phyloP scores from a whole-genome alignment of 2,888 invertebrate genomes.

The Seira musarum region DNA sequence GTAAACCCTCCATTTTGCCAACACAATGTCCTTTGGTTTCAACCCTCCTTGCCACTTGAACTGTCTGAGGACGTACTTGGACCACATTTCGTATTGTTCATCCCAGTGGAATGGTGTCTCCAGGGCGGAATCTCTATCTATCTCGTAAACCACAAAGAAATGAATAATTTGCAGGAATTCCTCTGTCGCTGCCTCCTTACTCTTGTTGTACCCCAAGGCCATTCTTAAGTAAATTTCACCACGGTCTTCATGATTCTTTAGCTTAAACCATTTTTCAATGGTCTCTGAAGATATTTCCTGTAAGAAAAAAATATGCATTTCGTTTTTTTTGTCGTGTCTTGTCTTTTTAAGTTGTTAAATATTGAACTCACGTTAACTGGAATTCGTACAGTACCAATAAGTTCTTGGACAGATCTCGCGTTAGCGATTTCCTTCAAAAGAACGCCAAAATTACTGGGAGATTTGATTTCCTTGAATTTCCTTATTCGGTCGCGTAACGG shows the following conservation, averaged over 20 bases:
- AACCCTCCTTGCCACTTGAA: constrained; percentile 58
- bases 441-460: constrained; percentile 36
- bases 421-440: constrained; percentile 53
- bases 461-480: constrained; percentile 45
- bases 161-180: constrained; percentile 55
- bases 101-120: constrained; percentile 57
- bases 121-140: constrained; percentile 36
- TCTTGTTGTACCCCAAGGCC: constrained; percentile 55
- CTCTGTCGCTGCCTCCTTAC: constrained; percentile 49
- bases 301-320: neutral
- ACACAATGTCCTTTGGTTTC: constrained; percentile 56
- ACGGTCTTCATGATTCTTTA: constrained; percentile 41
- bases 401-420: constrained; percentile 51
- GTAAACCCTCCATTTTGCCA: constrained; percentile 60
- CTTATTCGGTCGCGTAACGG: constrained; percentile 44
- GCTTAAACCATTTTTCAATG: constrained; percentile 50
- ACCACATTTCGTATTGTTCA: constrained; percentile 49
- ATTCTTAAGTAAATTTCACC: constrained; percentile 56
- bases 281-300: constrained; percentile 59
- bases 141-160: constrained; percentile 40
- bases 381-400: constrained; percentile 51
- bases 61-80: constrained; percentile 52
- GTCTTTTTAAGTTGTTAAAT: neutral
- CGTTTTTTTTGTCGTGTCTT: neutral
- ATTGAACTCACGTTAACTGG: constrained; percentile 44